Base-by-base conservation (phyloP, 1,140 invertebrate genomes). In the Calosoma granatense region DNA sequence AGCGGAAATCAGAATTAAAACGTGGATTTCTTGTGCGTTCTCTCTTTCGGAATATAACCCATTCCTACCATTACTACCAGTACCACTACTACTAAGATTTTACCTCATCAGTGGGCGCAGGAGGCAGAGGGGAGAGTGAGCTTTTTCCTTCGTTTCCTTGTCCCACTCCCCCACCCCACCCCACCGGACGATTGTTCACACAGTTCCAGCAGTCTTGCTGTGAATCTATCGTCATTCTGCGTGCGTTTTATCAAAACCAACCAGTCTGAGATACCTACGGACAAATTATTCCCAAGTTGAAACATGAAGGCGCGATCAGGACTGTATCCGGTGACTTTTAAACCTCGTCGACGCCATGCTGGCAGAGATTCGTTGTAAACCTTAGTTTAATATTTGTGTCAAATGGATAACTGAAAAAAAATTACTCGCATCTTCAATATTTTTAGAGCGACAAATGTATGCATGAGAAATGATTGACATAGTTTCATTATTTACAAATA, bases 1-100 rank as follows among this genome's bases (percentile, higher is more conserved):
- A 64, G 65, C 62, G 66, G 66, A 68, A 68, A 68, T 68, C 66
- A 68, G 64, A 68, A 68, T 68, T 68, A 68, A 68, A 68, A 68
- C 66, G 64, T 64, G 66, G 65, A 66, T 67, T 68, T 64, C 64
- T 65, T 61, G 62, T 61, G 57, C n/a, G n/a, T n/a, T n/a, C n/a
- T n/a, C n/a, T n/a, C 41, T 47, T 47, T 47, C 41, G 3, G 41
- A 36, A n/a, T 47, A 17, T 47, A 12, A 47, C 26, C 14, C 4
- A 4, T 14, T 14, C 26, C 6, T 30, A 30, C 26, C 26, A 30
- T 6, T n/a, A n/a, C n/a, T n/a, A n/a, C n/a, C n/a, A n/a, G n/a
- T n/a, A n/a, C n/a, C n/a, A n/a, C n/a, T n/a, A n/a, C n/a, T n/a
- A n/a, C n/a, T n/a, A n/a, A n/a, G n/a, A n/a, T n/a, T n/a, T n/a